Base-by-base conservation (phyloP, 2,113 vertebrate genomes). In the Vidua macroura region DNA sequence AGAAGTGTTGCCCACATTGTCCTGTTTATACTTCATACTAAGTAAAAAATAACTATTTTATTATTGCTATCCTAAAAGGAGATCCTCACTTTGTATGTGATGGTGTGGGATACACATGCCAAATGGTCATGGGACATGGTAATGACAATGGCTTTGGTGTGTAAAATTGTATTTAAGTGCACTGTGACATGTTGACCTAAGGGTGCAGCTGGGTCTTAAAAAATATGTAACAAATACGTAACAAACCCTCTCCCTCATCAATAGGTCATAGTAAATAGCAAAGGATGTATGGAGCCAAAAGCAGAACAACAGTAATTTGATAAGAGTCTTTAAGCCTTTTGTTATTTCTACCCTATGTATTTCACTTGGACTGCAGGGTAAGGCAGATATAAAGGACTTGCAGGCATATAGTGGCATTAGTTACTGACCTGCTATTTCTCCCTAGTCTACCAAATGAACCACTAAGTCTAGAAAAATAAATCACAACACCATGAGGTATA, bases 21-120 rank as follows among this genome's bases (percentile, higher is more conserved):
- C 15, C 28, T 25, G 10, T 58, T 80, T 25, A 58, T n/a, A 10
- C 11, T 44, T 44, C 43, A 17, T 44, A 18, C 16, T 17, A 44
- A 44, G 43, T 44, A 44, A 44, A 44, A 51, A 73, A 49, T 12
- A 84, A 48, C 16, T 48, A 51, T 28, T 43, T 63, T 39, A 39
- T 21, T 31, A 25, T 5, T 44, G 39, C 23, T 86, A 30, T 17
- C n/a, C 30, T 25, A 31, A 52, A 83, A 55, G 3, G 3, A 92
- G 73, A 76, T n/a, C 3, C 13, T 4, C 31, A 6, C 13, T 48
- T 81, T 0, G 0, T 52, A 39, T 3, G 16, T 15, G 33, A 37
- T 24, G 6, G 7, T 41, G 60, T 58, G 30, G 28, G 21, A 84
- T 5, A 23, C 12, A 17, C 30, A 30, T 10, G 21, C 23, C 70